A percentile compares a stretch with the other conserved stretches of the same genome.
These are phyloP conservation scores for Cyclopterus lumpus DNA, from an alignment of 2,797 vertebrate species.

Conservation along the genomic window DNA sequence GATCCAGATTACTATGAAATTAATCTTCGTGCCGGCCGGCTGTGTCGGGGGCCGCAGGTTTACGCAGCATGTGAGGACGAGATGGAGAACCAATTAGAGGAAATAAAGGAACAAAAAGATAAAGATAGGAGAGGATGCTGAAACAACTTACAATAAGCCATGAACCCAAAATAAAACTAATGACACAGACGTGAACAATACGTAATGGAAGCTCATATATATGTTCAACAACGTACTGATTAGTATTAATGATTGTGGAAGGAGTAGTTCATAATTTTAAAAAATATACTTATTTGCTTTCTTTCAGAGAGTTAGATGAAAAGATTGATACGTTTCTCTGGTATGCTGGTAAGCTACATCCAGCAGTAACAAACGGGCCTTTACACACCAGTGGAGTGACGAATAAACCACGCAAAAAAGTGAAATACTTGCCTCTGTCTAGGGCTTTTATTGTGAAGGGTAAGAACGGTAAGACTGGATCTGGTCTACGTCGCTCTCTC, in stretches of 20 bases:
- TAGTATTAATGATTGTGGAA: not conserved
- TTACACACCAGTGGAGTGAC: no score
- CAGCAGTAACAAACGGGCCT: no score
- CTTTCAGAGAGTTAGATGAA: not conserved
- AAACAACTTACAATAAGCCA: not conserved
- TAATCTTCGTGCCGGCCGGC: constrained; percentile 42
- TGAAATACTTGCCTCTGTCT: no score
- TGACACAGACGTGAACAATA: not conserved
- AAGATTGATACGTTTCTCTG: not conserved
- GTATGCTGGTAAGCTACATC: no score
- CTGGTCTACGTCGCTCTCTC: no score
- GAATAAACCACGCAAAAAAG: no score
- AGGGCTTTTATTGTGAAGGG: no score
- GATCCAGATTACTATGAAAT: constrained; percentile 50
- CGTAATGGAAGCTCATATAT: not conserved
- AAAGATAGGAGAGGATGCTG: not conserved
- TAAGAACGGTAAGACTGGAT: not conserved
- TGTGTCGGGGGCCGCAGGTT: constrained; percentile 16
- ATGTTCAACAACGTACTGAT: not conserved
- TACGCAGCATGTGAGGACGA: constrained; percentile 1
- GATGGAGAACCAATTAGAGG: not conserved
- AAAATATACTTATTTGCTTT: not conserved
- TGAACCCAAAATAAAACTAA: not conserved
- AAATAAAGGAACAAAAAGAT: constrained; percentile 4
- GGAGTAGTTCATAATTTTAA: not conserved